phyloP scores from a whole-genome alignment of 1,140 invertebrate genomes.

The Drosophila serrata region DNA sequence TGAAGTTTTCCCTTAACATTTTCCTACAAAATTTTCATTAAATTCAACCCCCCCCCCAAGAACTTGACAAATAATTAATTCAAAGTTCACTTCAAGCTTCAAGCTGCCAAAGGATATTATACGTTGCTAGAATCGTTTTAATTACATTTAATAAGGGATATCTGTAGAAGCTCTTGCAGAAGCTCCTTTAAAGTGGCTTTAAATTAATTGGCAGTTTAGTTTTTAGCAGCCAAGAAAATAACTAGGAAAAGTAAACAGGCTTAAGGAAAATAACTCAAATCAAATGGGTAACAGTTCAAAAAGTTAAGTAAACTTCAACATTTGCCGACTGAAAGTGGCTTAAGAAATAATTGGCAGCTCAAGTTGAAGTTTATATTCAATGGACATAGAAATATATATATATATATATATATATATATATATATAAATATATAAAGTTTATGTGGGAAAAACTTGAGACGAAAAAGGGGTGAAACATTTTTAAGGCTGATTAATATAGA shows the following conservation, averaged over 20 bases:
- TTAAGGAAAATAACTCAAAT: not conserved
- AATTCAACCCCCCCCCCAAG: not conserved
- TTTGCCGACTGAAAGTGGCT: constrained; percentile 8
- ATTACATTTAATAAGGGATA: not conserved
- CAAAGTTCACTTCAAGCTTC: not conserved
- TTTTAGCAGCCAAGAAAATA: constrained; percentile 8
- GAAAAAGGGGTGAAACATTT: not conserved
- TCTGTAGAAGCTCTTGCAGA: too few species aligned
- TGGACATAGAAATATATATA: not conserved
- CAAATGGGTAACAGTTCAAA: not conserved
- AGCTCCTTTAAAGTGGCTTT: constrained; percentile 2
- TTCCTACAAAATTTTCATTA: not conserved
- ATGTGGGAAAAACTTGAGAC: not conserved
- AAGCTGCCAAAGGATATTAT: not conserved
- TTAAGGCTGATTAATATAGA: too few species aligned
- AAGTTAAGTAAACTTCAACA: constrained; percentile 4
- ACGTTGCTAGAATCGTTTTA: not conserved
- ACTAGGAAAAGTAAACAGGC: not conserved
- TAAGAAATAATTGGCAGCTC: constrained; percentile 30
- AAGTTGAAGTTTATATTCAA: constrained; percentile 7
- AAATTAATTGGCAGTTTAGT: constrained; percentile 20
- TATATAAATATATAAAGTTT: not conserved
- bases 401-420: not conserved
- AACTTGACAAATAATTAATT: not conserved
- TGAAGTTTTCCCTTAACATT: not conserved